Percentiles rank a stretch among this genome's conserved stretches.
These are phyloP conservation scores for Pseudochromis fuscus DNA, from an alignment of 2,797 vertebrate genomes.

Conservation along the genomic window DNA sequence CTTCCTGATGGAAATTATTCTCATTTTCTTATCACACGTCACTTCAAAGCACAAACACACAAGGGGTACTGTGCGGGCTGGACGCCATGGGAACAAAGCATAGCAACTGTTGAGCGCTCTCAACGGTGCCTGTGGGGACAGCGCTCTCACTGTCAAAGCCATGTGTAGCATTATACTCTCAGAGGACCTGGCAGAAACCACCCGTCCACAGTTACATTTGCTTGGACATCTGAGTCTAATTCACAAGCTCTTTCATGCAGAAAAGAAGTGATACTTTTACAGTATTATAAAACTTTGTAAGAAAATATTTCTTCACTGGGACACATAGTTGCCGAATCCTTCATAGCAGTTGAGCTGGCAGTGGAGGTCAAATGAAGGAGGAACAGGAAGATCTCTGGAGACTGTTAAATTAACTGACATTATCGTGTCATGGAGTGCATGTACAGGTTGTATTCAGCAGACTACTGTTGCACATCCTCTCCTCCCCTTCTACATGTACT, in stretches of 20 bases:
- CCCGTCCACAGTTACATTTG: constrained; percentile 12
- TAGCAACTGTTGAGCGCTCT: constrained; percentile 51
- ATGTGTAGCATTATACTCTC: constrained; percentile 53
- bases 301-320: neutral
- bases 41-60: constrained; percentile 10
- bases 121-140: constrained; percentile 38
- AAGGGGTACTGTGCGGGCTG: constrained; percentile 12
- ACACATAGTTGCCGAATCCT: neutral
- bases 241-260: neutral
- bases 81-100: constrained; percentile 37
- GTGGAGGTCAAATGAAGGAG: constrained; percentile 10
- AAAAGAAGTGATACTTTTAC: constrained; percentile 21
- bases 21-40: neutral
- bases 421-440: constrained; percentile 7
- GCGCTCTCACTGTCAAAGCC: constrained; percentile 69
- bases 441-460: neutral
- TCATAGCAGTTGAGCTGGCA: neutral
- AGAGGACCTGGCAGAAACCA: constrained; percentile 42
- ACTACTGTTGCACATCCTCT: neutral
- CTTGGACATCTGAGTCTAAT: constrained; percentile 9
- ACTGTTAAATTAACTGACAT: constrained; percentile 30
- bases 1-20: neutral
- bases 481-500: neutral
- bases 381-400: constrained; percentile 30
- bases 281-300: constrained; percentile 1